These are phyloP conservation scores for Cephus cinctus DNA, from an alignment of 1,140 invertebrate genomes.

Conservation along the genomic window DNA sequence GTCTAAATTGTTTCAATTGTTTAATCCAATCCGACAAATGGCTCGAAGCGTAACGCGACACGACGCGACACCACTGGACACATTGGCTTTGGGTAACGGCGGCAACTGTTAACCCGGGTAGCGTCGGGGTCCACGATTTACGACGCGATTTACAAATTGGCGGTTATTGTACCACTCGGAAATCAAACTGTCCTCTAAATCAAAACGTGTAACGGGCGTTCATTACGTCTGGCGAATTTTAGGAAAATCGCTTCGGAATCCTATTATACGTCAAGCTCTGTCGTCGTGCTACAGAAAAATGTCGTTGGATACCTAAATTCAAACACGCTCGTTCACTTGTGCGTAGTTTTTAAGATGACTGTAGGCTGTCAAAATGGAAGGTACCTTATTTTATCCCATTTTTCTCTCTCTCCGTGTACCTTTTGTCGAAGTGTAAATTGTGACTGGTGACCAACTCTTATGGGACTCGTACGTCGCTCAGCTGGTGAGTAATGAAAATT, in stretches of 20 bases:
- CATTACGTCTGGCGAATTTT: slow-evolving; percentile 47
- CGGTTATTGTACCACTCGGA: slow-evolving; percentile 53
- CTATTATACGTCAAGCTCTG: too few relatives aligned
- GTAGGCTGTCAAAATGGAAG: too few relatives aligned
- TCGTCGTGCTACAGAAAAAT: too few relatives aligned
- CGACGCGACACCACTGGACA: slow-evolving; percentile 11
- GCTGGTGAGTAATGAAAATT: too few relatives aligned
- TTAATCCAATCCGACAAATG: slow-evolving; percentile 48
- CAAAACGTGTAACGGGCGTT: slow-evolving; percentile 52
- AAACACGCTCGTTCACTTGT: too few relatives aligned
- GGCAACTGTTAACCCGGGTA: slow-evolving; percentile 2
- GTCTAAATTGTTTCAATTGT: slow-evolving; percentile 33
- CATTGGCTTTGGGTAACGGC: slow-evolving; percentile 11
- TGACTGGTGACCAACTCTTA: too few relatives aligned
- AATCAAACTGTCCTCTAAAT: slow-evolving; percentile 56
- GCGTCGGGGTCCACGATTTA: slow-evolving; percentile 38
- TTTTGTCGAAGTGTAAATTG: too few relatives aligned
- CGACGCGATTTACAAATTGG: slow-evolving; percentile 57
- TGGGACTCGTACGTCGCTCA: too few relatives aligned
- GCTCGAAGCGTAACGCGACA: slow-evolving; percentile 15
- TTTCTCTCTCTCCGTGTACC: too few relatives aligned
- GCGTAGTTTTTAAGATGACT: too few relatives aligned
- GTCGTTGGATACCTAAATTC: too few relatives aligned
- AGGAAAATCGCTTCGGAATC: slow-evolving; percentile 11
- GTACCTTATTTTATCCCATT: too few relatives aligned